A percentile compares a stretch with the other conserved stretches of the same genome.
Conservation (phyloP, 2,797 vertebrate species). For the Anableps anableps region DNA sequence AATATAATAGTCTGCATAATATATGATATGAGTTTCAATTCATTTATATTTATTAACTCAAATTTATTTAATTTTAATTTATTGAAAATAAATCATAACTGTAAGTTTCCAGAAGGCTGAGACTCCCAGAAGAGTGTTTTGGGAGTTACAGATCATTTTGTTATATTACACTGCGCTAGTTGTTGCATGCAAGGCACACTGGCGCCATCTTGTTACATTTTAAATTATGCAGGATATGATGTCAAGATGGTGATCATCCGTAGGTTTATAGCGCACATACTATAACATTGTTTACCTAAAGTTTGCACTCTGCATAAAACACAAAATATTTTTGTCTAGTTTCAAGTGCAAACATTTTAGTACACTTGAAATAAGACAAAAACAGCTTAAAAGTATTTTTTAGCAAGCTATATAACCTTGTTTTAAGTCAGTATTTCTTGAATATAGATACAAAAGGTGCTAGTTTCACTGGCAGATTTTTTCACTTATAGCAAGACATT, state of each 20-base stretch:
- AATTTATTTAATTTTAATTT: not conserved
- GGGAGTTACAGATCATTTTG: not conserved
- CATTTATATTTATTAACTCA: not conserved
- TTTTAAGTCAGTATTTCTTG: no score
- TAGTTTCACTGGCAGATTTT: no score
- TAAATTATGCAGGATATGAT: not conserved
- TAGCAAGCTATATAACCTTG: no score
- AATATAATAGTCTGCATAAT: not conserved
- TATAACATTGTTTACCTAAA: not conserved
- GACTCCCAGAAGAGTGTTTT: not conserved
- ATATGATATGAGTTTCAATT: not conserved
- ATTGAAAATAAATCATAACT: no score
- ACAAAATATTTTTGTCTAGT: no score
- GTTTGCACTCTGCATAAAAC: no score
- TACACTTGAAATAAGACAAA: no score
- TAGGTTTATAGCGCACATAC: not conserved
- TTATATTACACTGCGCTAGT: not conserved
- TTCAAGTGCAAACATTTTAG: no score
- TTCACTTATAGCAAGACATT: no score
- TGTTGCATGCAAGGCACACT: not conserved
- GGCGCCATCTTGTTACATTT: slow-evolving; percentile 1
- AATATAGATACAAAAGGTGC: no score
- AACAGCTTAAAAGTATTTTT: no score
- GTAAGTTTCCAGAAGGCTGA: not conserved
- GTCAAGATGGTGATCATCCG: not conserved